These are phyloP conservation scores for Drosophila nikananu DNA, from an alignment of 1,140 invertebrate species.

Conservation along the genomic window DNA sequence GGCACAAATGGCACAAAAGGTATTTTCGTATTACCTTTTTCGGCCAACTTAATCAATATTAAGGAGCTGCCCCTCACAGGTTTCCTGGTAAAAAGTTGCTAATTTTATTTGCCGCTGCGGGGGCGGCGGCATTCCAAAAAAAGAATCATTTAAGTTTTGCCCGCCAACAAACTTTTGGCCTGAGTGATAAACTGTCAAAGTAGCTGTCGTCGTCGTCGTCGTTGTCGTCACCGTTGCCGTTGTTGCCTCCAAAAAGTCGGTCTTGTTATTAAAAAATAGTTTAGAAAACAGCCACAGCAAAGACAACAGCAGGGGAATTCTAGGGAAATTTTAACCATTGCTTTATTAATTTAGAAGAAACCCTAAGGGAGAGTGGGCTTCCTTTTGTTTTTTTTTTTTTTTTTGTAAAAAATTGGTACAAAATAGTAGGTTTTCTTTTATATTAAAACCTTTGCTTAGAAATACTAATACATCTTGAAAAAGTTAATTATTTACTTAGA, in stretches of 20 bases:
- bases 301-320: too few relatives aligned
- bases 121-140: neutral
- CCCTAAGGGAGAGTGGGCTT: neutral
- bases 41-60: constrained; percentile 27
- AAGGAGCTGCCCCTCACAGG: neutral
- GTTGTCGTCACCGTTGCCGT: neutral
- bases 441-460: too few relatives aligned
- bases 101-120: constrained; percentile 17
- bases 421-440: neutral
- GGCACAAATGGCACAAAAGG: neutral
- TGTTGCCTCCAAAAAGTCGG: neutral
- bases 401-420: neutral
- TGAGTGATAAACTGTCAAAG: constrained; percentile 35
- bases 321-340: neutral
- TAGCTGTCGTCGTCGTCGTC: neutral
- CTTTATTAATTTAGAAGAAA: neutral
- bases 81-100: constrained; percentile 10
- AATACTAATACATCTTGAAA: too few relatives aligned
- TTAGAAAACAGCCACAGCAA: neutral
- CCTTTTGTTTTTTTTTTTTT: neutral
- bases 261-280: constrained; percentile 28
- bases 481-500: too few relatives aligned
- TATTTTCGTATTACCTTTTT: constrained; percentile 19
- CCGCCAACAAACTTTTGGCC: constrained; percentile 16
- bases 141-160: constrained; percentile 26